phyloP scores from a whole-genome alignment of 2,888 invertebrate species.

The Embidobia sp. region DNA sequence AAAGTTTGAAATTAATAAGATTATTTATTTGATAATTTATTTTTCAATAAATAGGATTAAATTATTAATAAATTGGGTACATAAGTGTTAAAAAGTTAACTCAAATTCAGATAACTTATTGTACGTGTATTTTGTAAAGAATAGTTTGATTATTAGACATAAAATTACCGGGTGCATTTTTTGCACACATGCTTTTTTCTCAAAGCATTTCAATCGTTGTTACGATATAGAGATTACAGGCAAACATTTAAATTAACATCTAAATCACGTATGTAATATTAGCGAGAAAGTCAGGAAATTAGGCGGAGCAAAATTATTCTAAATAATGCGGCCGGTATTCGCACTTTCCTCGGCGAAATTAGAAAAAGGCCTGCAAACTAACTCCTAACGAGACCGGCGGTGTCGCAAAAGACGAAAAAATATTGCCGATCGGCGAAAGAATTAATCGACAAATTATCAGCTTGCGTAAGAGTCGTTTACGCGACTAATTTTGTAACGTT shows the following conservation, averaged over 20 bases:
- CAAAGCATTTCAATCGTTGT: not conserved
- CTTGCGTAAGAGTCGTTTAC: slow-evolving; percentile 22
- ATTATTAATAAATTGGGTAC: too few species aligned
- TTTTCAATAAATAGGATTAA: too few species aligned
- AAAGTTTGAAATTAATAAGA: too few species aligned
- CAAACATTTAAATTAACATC: slow-evolving; percentile 1
- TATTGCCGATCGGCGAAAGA: slow-evolving; percentile 9
- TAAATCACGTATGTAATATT: slow-evolving; percentile 6
- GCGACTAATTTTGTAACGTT: slow-evolving; percentile 28
- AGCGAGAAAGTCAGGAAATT: slow-evolving; percentile 10
- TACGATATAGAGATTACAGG: slow-evolving; percentile 6
- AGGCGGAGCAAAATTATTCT: not conserved
- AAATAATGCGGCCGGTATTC: not conserved
- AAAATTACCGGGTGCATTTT: too few species aligned
- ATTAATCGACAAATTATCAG: slow-evolving; percentile 24
- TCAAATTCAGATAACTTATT: too few species aligned
- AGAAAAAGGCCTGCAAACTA: slow-evolving; percentile 3
- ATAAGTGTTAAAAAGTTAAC: too few species aligned
- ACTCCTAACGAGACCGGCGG: not conserved
- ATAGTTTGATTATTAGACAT: too few species aligned
- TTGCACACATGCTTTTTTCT: too few species aligned
- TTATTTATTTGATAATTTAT: too few species aligned
- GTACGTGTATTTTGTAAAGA: too few species aligned
- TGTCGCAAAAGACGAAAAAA: slow-evolving; percentile 23
- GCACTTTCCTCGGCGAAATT: slow-evolving; percentile 1